Evolutionary conservation across 2,113 vertebrate species (phyloP), one percentile per base, ranked within the genome.

Genomic region (Glaucidium brasilianum): DNA sequence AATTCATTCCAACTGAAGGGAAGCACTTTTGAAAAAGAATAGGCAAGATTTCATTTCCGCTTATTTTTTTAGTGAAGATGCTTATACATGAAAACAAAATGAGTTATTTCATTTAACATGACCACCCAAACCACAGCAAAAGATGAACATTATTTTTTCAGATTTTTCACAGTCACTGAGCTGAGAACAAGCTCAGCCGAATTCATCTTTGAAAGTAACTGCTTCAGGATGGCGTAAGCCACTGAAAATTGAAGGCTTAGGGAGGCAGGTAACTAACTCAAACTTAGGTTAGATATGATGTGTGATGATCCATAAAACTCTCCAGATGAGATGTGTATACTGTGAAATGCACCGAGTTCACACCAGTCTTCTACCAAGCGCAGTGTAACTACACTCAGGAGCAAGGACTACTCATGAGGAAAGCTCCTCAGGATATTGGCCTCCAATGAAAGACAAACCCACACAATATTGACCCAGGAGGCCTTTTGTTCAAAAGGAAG

Each of bases 221-320:
- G 30, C 64, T 89, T 81, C 84, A 75, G 83, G 27, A 91, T 32
- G 8, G 22, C n/a, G 27, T 86, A 91, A 94, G 56, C 56, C 76
- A 50, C 76, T 58, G 92, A 87, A 91, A 92, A 96, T 91, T 94
- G 80, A 15, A 87, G 62, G 80, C 73, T 84, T 92, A 91, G 56
- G 5, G 12, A 12, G 13, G 8, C 85, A 59, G 29, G 12, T 67
- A 41, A 29, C 59, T 74, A 43, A 71, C 56, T 83, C 45, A 92
- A 62, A 64, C 19, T 71, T 79, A 39, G 43, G 16, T 81, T 53
- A 56, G 25, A 49, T 58, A 30, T 0, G 0, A 16, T 86, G 47
- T 88, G 69, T 73, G 74, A 27, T 69, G 56, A 81, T 86, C 39
- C 83, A 58, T 91, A 68, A 85, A 95, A 72, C 23, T 55, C 50